Base-by-base conservation (phyloP, 2,888 invertebrate genomes). In the Leucozona laternaria region DNA sequence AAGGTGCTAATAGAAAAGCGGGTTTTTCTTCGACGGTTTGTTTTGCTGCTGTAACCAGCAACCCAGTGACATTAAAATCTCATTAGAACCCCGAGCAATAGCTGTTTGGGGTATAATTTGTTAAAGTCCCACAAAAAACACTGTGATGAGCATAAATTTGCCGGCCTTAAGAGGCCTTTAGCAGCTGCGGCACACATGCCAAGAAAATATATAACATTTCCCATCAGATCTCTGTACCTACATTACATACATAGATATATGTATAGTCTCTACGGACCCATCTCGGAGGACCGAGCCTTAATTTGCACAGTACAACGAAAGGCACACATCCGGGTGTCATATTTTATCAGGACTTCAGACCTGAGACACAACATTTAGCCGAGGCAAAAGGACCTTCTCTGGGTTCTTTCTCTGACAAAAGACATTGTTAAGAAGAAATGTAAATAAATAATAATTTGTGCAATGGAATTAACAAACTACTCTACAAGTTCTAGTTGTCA, bases 381-480 rank as follows among this genome's bases (percentile, higher is more conserved):
- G 0, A 64, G 13, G 17, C 11, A 43, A 6, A 25, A 45, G 13
- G 64, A 28, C 17, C n/a, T 11, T 45, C 22, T 13, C 22, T 13
- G 22, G 7, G 50, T 13, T 60, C n/a, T n/a, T 20, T 31, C 43
- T 48, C 48, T 50, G 22, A 68, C 37, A 37, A 34, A 73, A 55
- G 58, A 73, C 73, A 50, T 68, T 62, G 45, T 55, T 73, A 50
- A 40, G 71, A 81, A 48, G 5, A 62, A 62, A 64, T 77, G 80
- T 80, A 77, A 85, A 85, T 85, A 80, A 85, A 80, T 77, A 80
- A 80, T 80, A 80, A 85, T 85, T 85, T 79, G 76, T 72, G 72
- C 84, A 80, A 75, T 77, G 84, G 72, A 80, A 85, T 80, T 80
- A 85, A 72, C 80, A 80, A 75, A 76, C 79, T 76, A 76, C 75